A percentile compares a stretch with the other conserved stretches of the same genome.
These are phyloP conservation scores for Microtus pennsylvanicus DNA, from an alignment of 2,113 vertebrate genomes.

Conservation along the genomic window DNA sequence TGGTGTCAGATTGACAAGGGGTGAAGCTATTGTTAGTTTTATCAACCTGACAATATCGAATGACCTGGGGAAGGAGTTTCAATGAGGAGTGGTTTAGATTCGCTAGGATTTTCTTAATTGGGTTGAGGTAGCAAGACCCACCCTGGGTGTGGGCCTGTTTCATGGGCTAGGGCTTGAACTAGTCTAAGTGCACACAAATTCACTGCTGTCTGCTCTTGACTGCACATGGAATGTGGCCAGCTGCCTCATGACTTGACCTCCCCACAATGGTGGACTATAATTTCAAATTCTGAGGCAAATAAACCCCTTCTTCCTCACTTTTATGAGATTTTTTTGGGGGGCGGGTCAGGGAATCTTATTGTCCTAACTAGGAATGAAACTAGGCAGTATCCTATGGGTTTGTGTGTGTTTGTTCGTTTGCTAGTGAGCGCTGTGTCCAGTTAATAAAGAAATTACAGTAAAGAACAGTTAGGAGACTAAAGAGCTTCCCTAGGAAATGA, in stretches of 20 bases:
- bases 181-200: too few species aligned
- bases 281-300: neutral
- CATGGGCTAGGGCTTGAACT: neutral
- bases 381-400: neutral
- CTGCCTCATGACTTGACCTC: neutral
- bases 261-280: neutral
- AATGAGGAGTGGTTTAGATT: neutral
- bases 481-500: neutral
- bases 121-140: neutral
- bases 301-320: neutral
- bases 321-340: neutral
- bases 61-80: neutral
- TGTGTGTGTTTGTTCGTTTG: neutral
- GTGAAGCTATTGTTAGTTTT: neutral
- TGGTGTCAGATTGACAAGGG: neutral
- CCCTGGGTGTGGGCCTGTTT: neutral
- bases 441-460: neutral
- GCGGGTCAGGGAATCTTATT: neutral
- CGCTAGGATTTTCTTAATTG: neutral
- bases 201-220: neutral
- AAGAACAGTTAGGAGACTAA: neutral
- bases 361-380: neutral
- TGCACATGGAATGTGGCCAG: neutral
- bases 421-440: neutral
- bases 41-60: neutral